A percentile compares a stretch with the other conserved stretches of the same genome.
These are phyloP conservation scores for Meloidogyne exigua DNA, from an alignment of 1,140 invertebrate genomes.

Conservation along the genomic window DNA sequence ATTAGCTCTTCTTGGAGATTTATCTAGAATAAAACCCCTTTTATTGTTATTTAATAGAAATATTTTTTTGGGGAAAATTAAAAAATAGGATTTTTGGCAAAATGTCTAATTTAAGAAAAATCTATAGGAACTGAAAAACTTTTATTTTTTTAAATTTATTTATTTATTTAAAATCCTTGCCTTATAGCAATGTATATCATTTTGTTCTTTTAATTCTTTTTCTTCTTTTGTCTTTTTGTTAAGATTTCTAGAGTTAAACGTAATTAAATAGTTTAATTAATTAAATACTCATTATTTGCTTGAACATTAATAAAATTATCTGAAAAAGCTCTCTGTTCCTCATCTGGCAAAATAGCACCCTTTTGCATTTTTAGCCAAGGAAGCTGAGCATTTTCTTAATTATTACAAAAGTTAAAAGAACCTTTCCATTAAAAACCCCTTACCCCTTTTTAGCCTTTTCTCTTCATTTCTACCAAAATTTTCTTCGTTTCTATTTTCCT, in stretches of 20 bases:
- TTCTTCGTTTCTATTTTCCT: slow-evolving; percentile 4
- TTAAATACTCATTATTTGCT: background rate
- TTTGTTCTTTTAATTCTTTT: background rate
- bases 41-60: too few relatives aligned
- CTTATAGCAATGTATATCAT: slow-evolving; percentile 11
- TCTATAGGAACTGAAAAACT: too few relatives aligned
- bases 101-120: background rate
- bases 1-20: slow-evolving; percentile 16
- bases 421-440: too few relatives aligned
- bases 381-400: background rate
- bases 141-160: background rate
- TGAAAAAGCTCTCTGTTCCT: background rate
- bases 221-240: background rate
- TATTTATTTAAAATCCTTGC: background rate
- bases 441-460: background rate
- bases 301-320: background rate
- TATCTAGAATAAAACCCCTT: background rate
- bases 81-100: too few relatives aligned
- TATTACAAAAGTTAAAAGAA: too few relatives aligned
- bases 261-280: background rate
- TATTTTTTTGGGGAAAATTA: too few relatives aligned
- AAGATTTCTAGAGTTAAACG: too few relatives aligned
- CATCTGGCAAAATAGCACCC: background rate
- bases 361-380: slow-evolving; percentile 8
- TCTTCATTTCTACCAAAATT: background rate